phyloP scores from a whole-genome alignment of 2,888 invertebrate genomes.

The Rambutsinella grinnellia region DNA sequence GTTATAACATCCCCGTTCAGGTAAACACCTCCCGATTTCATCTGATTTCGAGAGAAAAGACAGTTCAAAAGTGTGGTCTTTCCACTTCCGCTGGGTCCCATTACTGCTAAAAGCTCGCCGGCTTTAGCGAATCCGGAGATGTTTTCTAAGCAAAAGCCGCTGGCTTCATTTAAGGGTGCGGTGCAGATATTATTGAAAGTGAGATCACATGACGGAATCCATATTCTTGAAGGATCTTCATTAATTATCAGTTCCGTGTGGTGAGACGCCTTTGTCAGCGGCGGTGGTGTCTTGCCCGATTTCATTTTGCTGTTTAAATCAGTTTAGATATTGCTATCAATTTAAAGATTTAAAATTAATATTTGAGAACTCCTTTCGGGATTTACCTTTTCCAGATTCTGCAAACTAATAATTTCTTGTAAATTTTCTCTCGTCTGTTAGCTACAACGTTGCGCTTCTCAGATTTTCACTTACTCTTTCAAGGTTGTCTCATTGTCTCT shows the following conservation, averaged over 20 bases:
- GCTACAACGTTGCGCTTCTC: not conserved
- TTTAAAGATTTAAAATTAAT: too few relatives aligned
- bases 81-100: slow-evolving; percentile 83
- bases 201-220: slow-evolving; percentile 38
- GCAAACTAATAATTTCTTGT: slow-evolving; percentile 12
- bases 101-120: slow-evolving; percentile 83
- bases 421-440: not conserved
- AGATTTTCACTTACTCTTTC: slow-evolving; percentile 26
- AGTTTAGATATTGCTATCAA: too few relatives aligned
- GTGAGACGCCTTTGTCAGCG: slow-evolving; percentile 6
- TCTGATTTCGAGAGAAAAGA: slow-evolving; percentile 78
- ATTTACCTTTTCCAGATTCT: too few relatives aligned
- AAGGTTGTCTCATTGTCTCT: too few relatives aligned
- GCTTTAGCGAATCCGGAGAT: slow-evolving; percentile 81
- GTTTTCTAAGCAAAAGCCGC: slow-evolving; percentile 72
- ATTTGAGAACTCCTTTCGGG: too few relatives aligned
- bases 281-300: slow-evolving; percentile 26
- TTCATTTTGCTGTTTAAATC: slow-evolving; percentile 35
- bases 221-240: slow-evolving; percentile 17
- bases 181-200: slow-evolving; percentile 40
- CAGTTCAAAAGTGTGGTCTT: slow-evolving; percentile 84
- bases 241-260: slow-evolving; percentile 38
- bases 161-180: not conserved
- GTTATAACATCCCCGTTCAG: slow-evolving; percentile 77
- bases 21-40: slow-evolving; percentile 77